Evolutionary conservation across 2,797 vertebrate genomes (phyloP).

Genomic region (Catamblyrhynchus diadema): DNA sequence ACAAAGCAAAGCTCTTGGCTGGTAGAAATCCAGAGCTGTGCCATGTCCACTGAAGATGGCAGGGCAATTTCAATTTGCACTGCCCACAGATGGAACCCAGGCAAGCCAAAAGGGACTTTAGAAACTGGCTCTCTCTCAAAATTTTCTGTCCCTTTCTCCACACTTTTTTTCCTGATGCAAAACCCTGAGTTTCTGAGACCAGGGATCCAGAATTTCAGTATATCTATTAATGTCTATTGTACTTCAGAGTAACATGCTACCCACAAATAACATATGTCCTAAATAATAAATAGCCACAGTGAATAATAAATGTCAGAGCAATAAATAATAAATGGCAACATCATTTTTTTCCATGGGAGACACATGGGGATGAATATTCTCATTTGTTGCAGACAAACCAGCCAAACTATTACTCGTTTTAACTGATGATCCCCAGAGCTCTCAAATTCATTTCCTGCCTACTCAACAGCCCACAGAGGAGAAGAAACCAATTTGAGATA

Average conservation of each 20-base stretch:
- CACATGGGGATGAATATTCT: background rate
- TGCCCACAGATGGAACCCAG: background rate
- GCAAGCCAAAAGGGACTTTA: background rate
- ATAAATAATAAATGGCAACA: conserved; percentile 19
- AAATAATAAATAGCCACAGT: conserved; percentile 33
- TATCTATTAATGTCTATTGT: background rate
- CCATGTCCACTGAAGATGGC: background rate
- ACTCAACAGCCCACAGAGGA: conserved; percentile 22
- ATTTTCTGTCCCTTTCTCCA: background rate
- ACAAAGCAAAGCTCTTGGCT: background rate
- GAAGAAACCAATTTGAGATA: background rate
- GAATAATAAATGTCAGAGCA: conserved; percentile 37
- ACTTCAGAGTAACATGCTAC: background rate
- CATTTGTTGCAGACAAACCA: background rate
- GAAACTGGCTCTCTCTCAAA: background rate
- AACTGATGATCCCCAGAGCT: background rate
- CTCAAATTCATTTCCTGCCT: conserved; percentile 40
- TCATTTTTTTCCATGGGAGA: background rate
- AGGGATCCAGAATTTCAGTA: background rate
- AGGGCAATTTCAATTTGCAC: background rate
- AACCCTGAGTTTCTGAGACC: background rate
- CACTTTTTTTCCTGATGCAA: background rate
- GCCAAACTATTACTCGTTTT: background rate
- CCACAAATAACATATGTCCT: background rate
- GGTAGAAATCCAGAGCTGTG: background rate